Base-by-base conservation (phyloP, 2,888 invertebrate species). In the Drosophila nr. perissopoda region DNA sequence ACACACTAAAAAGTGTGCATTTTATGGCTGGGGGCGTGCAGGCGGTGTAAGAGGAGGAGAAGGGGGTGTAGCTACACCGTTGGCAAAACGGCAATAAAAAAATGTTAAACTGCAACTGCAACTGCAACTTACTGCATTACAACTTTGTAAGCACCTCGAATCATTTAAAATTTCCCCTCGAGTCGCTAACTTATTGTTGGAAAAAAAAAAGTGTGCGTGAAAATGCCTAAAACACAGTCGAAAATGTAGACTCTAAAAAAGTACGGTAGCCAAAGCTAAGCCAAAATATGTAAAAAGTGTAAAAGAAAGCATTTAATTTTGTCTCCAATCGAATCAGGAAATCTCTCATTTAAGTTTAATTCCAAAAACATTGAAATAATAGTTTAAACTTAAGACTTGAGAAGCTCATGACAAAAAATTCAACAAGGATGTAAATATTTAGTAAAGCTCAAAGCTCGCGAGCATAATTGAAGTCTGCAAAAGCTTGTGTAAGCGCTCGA, bases 41-140 rank as follows among this genome's bases (percentile, higher is more conserved):
- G 11, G 3, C 29, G 1, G 2, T 2, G 46, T 1, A 18, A 4
- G 1, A 49, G 27, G 3, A 29, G 18, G 10, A 10, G 27, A 10
- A 10, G 27, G 27, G n/a, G 6, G n/a, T 4, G 46, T 48, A 52
- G 7, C 18, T n/a, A 18, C 3, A 54, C 38, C 60, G 40, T 58
- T 53, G 70, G 60, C 71, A 54, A 51, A 46, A 25, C 27, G n/a
- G 60, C 62, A 27, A 53, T 71, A 67, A 61, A 76, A 66, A 68
- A 64, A 63, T 66, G 18, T 21, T 54, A 69, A 62, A 77, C 72
- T 21, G 42, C 42, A 21, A 80, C 72, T 75, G 75, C 67, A 80
- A 80, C 66, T 78, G 81, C 74, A 82, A 67, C 77, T 42, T 64
- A 60, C 58, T 54, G 73, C 67, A 56, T 61, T 42, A 48, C 34